Conservation (phyloP, 1,140 invertebrate genomes). For the Leptinotarsa lineolata region DNA sequence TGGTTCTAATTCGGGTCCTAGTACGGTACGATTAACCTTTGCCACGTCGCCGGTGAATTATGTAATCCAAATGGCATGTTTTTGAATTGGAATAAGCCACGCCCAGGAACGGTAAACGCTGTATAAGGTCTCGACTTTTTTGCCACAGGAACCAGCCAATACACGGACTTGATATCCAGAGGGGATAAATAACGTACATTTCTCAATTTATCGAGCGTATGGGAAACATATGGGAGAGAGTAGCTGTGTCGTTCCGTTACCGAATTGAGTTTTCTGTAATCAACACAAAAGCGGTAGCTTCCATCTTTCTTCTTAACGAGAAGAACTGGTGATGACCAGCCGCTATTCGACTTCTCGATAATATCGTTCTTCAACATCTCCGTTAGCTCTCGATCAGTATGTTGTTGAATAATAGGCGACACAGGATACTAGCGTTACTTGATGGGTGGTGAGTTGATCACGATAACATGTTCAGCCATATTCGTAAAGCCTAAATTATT, state of each 20-base stretch:
- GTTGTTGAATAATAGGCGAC: too few species aligned
- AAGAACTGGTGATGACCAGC: constrained; percentile 32
- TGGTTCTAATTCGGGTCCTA: constrained; percentile 41
- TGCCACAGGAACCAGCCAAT: constrained; percentile 49
- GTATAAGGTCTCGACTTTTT: constrained; percentile 26
- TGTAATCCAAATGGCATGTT: not conserved
- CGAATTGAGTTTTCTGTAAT: too few species aligned
- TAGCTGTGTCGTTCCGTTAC: constrained; percentile 30
- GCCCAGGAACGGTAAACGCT: constrained; percentile 52
- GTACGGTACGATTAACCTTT: constrained; percentile 43
- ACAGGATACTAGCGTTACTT: too few species aligned
- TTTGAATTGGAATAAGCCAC: constrained; percentile 50
- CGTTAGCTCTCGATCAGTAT: too few species aligned
- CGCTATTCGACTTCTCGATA: constrained; percentile 35
- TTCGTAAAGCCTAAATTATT: too few species aligned
- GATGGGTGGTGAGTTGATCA: too few species aligned
- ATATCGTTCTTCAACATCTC: too few species aligned
- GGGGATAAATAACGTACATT: too few species aligned
- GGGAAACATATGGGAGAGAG: constrained; percentile 29
- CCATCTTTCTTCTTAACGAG: too few species aligned
- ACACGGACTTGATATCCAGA: constrained; percentile 22
- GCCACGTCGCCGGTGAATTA: constrained; percentile 20
- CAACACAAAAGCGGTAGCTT: too few species aligned
- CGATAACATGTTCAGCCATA: too few species aligned
- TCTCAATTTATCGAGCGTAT: too few species aligned